Percentiles rank a stretch among this genome's conserved stretches.
Evolutionary conservation across 1,140 invertebrate species (phyloP).

Genomic region (Zaprionus camerounensis): DNA sequence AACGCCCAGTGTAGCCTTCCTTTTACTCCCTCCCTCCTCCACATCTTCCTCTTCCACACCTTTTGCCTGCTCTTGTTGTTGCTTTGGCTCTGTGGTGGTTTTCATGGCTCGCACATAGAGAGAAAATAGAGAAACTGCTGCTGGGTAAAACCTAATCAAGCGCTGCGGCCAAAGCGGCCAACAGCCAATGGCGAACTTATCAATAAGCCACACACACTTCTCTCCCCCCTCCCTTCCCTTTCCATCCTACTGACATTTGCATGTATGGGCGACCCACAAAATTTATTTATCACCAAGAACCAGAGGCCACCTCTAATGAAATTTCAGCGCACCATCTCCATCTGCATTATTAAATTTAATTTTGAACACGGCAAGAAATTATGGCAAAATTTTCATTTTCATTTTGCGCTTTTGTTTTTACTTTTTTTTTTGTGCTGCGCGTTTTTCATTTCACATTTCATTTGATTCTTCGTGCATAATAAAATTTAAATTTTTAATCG

Average conservation of each 20-base stretch:
- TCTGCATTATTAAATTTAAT: constrained; percentile 80
- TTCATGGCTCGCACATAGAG: constrained; percentile 42
- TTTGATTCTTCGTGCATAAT: constrained; percentile 42
- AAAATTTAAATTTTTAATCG: constrained; percentile 79
- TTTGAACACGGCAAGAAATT: constrained; percentile 58
- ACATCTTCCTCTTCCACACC: neutral
- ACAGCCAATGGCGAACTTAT: constrained; percentile 53
- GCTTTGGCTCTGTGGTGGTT: constrained; percentile 66
- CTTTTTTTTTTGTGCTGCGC: neutral
- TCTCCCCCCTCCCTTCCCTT: neutral
- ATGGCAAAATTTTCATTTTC: constrained; percentile 64
- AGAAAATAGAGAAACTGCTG: constrained; percentile 9
- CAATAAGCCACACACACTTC: constrained; percentile 55
- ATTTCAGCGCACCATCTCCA: constrained; percentile 42
- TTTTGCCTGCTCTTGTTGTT: constrained; percentile 11
- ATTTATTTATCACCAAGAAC: constrained; percentile 45
- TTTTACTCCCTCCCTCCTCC: neutral
- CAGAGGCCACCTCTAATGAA: constrained; percentile 43
- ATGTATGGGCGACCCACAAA: constrained; percentile 22
- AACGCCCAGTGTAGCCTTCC: constrained; percentile 40
- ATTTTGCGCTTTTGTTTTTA: constrained; percentile 22
- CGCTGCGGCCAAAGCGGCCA: constrained; percentile 74
- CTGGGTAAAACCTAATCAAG: constrained; percentile 79
- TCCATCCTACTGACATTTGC: constrained; percentile 9
- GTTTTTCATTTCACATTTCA: constrained; percentile 11